Base-by-base conservation (phyloP, 2,888 invertebrate genomes). In the Caradrina kadenii region DNA sequence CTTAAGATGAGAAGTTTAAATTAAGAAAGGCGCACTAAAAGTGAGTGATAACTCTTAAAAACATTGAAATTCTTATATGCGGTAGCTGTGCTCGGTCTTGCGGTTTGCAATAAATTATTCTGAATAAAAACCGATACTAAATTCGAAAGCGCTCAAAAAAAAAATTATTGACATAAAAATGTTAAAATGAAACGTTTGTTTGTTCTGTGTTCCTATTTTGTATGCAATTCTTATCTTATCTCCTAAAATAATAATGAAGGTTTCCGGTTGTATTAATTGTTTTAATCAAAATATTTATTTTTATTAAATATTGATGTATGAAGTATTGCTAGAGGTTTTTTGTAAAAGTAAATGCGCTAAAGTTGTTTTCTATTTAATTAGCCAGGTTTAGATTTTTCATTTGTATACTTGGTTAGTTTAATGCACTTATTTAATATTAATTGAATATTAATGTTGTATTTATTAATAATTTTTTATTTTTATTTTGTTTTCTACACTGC, bases 401-500 rank as follows among this genome's bases (percentile, higher is more conserved):
- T 39, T 39, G 39, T 39, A 39, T 1, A 39, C 35, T 35, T 35
- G 11, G 11, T 39, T 39, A 39, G 39, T 39, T 39, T 39, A 35
- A 8, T 35, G 39, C 39, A 39, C 39, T 39, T 13, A 17, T 48
- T 60, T 13, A 19, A 13, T 7, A 45, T 26, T 15, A 0, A 39
- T 39, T 6, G 6, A 48, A 39, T 49, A 39, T 11, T 55, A 39
- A 31, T 54, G 2, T 1, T 49, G n/a, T 49, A 45, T 1, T 69
- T 39, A n/a, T 17, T 31, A 45, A 58, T 59, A 13, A 13, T 31
- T 64, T 26, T 8, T 13, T 35, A 3, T 56, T 39, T 19, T 17
- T 49, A 61, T 67, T 56, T 67, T 78, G 58, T 70, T 76, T 53
- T 76, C 52, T 72, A 53, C 49, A 70, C 39, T 86, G 89, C 88